Percentiles rank a stretch among this genome's conserved stretches.
phyloP scores from a whole-genome alignment of 2,113 vertebrate genomes.

The Hiodon alosoides region DNA sequence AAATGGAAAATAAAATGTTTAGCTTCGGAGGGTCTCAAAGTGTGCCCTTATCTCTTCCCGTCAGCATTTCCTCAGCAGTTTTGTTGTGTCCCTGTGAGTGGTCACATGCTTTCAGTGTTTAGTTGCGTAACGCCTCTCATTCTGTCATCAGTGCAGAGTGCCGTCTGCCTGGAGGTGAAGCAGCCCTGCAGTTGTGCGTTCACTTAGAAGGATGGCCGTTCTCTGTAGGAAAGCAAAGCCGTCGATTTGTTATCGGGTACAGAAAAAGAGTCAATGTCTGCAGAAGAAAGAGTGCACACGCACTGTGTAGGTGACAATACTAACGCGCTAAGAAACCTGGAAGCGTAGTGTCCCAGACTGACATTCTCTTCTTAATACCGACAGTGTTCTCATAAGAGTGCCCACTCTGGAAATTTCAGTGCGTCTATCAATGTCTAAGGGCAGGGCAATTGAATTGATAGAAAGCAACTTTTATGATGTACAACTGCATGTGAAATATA shows the following conservation, averaged over 20 bases:
- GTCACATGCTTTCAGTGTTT: not conserved
- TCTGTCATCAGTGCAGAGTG: not conserved
- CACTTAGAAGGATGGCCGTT: not conserved
- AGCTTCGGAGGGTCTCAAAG: conserved; percentile 14
- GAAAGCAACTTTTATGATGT: too few species aligned
- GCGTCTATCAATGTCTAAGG: too few species aligned
- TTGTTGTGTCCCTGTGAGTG: not conserved
- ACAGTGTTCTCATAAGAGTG: too few species aligned
- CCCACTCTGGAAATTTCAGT: too few species aligned
- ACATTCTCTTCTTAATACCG: too few species aligned
- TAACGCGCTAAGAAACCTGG: not conserved
- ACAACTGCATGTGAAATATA: too few species aligned
- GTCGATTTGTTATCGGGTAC: not conserved
- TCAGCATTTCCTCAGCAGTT: not conserved
- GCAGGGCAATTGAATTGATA: too few species aligned
- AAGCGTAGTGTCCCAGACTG: not conserved
- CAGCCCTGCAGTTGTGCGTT: not conserved
- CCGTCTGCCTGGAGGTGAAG: not conserved
- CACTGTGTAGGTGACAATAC: not conserved
- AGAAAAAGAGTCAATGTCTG: not conserved
- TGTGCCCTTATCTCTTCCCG: not conserved
- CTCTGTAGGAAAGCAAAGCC: not conserved
- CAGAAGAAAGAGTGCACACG: not conserved
- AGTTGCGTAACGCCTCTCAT: conserved; percentile 9
- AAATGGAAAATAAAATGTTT: not conserved